A percentile compares a stretch with the other conserved stretches of the same genome.
Conservation (phyloP, 2,797 vertebrate genomes). For the Rhabdophis nuchalis region DNA sequence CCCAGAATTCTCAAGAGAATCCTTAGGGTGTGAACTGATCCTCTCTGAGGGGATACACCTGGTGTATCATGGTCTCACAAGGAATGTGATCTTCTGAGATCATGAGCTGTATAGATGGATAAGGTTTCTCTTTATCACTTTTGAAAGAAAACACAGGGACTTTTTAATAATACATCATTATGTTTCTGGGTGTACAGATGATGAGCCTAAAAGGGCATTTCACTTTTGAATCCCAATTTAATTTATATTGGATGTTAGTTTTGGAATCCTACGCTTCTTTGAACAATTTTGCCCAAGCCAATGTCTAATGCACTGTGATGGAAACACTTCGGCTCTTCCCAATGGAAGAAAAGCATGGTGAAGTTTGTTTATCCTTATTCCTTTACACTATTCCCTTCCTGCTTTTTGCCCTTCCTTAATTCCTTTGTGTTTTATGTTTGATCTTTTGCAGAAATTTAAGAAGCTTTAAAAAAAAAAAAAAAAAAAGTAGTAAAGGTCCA, state of each 20-base stretch:
- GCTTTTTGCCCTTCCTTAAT: no score
- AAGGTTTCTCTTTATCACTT: background rate
- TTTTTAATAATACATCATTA: background rate
- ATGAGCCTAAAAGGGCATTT: background rate
- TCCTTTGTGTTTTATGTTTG: background rate
- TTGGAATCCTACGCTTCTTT: background rate
- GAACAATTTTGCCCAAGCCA: background rate
- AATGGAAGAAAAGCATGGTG: background rate
- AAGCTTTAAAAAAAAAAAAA: background rate
- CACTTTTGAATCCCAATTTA: background rate
- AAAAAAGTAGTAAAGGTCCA: background rate
- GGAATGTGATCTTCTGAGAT: background rate
- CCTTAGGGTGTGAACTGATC: background rate
- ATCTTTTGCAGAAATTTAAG: background rate
- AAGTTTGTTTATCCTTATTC: background rate
- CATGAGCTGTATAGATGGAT: background rate
- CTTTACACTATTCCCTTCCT: background rate
- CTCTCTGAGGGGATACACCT: conserved; percentile 11
- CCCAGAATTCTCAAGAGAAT: conserved; percentile 13
- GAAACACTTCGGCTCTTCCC: background rate
- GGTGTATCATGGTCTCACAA: background rate
- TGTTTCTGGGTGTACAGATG: background rate
- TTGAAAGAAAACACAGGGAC: background rate
- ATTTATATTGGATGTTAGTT: background rate
- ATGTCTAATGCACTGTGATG: background rate